Conservation (phyloP, 2,113 vertebrate species). For the Saccopteryx bilineata region DNA sequence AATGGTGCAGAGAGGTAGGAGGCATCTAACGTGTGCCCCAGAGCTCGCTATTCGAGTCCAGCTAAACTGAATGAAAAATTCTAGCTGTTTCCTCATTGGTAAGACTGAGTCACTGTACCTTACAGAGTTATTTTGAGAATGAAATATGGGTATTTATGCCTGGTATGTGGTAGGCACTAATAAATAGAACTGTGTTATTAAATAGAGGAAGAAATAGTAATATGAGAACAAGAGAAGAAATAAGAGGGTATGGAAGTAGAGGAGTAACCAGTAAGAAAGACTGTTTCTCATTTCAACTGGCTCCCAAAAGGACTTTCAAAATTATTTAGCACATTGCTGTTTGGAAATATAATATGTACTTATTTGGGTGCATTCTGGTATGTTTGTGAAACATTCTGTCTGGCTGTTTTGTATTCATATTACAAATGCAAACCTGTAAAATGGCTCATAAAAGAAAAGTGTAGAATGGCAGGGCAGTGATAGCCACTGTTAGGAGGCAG, state of each 20-base stretch:
- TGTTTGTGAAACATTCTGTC: conserved; percentile 47
- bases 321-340: neutral
- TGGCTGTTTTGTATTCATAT: conserved; percentile 25
- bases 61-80: neutral
- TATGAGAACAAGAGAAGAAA: conserved; percentile 9
- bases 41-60: neutral
- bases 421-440: conserved; percentile 50
- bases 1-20: neutral
- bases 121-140: conserved; percentile 8
- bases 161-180: neutral
- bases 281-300: conserved; percentile 41
- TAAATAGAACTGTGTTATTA: conserved; percentile 30
- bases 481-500: neutral
- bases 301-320: conserved; percentile 7
- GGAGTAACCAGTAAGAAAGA: neutral
- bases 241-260: neutral
- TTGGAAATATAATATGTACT: conserved; percentile 24
- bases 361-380: conserved; percentile 25
- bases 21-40: neutral
- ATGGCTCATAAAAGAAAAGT: conserved; percentile 33
- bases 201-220: neutral
- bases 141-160: neutral
- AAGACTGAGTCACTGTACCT: neutral
- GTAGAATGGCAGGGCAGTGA: neutral
- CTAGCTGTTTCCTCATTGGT: neutral